Evolutionary conservation across 2,888 invertebrate species (phyloP).

Genomic region (Apotomis capreana): DNA sequence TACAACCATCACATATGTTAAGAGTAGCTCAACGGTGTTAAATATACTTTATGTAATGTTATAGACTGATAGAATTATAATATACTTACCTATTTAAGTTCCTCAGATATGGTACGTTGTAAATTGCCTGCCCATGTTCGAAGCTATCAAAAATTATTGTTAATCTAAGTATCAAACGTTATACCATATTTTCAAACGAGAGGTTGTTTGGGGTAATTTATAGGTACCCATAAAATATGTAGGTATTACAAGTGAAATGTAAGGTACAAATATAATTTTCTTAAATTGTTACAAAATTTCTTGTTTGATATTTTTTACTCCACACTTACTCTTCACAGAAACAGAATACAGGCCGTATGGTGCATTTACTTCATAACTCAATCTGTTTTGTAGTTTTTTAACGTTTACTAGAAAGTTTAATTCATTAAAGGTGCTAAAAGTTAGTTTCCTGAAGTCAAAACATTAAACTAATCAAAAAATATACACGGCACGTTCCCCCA

Average conservation of each 20-base stretch:
- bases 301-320: not conserved
- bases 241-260: constrained; percentile 10
- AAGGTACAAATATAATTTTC: constrained; percentile 24
- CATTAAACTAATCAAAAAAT: too few relatives aligned
- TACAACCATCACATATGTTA: not conserved
- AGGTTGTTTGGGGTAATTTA: constrained; percentile 3
- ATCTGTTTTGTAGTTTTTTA: too few relatives aligned
- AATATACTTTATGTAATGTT: constrained; percentile 16
- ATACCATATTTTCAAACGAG: too few relatives aligned
- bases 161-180: too few relatives aligned
- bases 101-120: not conserved
- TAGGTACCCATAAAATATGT: not conserved
- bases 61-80: constrained; percentile 33
- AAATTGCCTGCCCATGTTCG: not conserved
- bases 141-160: too few relatives aligned
- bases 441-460: too few relatives aligned
- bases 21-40: constrained; percentile 14
- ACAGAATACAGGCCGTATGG: too few relatives aligned
- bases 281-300: constrained; percentile 1
- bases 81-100: constrained; percentile 6
- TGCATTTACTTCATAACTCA: too few relatives aligned
- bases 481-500: not conserved
- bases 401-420: too few relatives aligned
- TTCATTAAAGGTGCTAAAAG: too few relatives aligned
- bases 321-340: not conserved